Conservation (phyloP, 2,797 vertebrate species). For the Cyprinella venusta region DNA sequence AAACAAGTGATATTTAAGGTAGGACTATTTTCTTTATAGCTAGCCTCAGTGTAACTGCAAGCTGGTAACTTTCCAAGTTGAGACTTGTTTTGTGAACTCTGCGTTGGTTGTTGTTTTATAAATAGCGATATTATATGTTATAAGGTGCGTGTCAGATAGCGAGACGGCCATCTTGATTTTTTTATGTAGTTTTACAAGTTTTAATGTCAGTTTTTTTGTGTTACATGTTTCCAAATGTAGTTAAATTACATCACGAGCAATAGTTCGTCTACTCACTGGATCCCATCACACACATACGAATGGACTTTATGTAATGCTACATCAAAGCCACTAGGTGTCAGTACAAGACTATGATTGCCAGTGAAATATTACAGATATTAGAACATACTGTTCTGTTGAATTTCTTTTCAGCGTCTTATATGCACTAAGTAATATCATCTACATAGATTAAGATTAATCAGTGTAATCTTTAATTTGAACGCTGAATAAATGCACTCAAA, state of each 20-base stretch:
- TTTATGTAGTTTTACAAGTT: neutral
- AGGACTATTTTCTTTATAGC: neutral
- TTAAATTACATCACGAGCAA: neutral
- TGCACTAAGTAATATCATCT: neutral
- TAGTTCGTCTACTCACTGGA: neutral
- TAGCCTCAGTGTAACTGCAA: neutral
- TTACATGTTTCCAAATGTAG: neutral
- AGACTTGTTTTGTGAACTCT: neutral
- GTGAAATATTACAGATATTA: neutral
- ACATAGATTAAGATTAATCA: neutral
- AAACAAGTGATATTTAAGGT: neutral
- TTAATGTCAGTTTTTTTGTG: neutral
- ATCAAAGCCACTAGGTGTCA: slow-evolving; percentile 6
- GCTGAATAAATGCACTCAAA: neutral
- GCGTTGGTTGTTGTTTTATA: neutral
- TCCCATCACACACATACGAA: neutral
- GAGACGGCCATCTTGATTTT: neutral
- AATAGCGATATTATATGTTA: no score
- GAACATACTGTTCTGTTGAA: neutral
- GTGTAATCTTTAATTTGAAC: neutral
- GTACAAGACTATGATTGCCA: neutral
- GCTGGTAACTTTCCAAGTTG: neutral
- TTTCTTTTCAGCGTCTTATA: neutral
- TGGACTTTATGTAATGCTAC: neutral
- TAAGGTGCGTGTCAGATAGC: no score